A percentile compares a stretch with the other conserved stretches of the same genome.
Evolutionary conservation across 2,888 invertebrate genomes (phyloP).

Genomic region (Monopis laevigella): DNA sequence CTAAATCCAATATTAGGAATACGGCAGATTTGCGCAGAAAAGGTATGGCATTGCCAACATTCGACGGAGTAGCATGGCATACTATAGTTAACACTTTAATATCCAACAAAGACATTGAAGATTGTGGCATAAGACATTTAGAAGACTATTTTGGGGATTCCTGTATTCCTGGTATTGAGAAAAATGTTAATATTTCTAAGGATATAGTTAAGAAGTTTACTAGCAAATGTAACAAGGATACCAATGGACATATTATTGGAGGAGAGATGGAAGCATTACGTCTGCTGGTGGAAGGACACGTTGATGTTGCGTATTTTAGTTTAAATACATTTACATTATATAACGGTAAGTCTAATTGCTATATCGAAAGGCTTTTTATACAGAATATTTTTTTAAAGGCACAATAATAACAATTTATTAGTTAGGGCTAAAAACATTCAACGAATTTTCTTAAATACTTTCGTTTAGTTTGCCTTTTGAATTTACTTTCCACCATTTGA

Average conservation of each 20-base stretch:
- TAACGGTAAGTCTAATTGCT: no score
- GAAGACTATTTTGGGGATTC: conserved; percentile 73
- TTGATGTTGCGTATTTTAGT: conserved; percentile 82
- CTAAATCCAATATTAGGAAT: conserved; percentile 60
- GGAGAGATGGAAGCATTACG: conserved; percentile 73
- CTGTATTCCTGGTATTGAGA: conserved; percentile 64
- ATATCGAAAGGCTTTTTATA: no score
- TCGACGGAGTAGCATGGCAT: conserved; percentile 77
- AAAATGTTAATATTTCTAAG: conserved; percentile 22
- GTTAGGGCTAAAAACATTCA: no score
- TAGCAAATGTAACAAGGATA: conserved; percentile 39
- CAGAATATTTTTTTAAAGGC: no score
- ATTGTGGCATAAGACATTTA: conserved; percentile 42
- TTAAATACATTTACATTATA: conserved; percentile 69
- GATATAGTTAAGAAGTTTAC: conserved; percentile 27
- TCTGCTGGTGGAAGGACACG: conserved; percentile 73
- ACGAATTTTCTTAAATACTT: no score
- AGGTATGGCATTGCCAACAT: conserved; percentile 83
- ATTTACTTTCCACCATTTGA: no score
- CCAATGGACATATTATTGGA: conserved; percentile 30
- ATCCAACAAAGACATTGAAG: conserved; percentile 36
- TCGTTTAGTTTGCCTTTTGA: no score
- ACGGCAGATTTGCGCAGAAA: conserved; percentile 75
- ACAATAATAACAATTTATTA: no score
- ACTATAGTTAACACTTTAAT: conserved; percentile 60